Evolutionary conservation across 1,140 invertebrate species (phyloP).

Genomic region (Gonatopus flavifemur): DNA sequence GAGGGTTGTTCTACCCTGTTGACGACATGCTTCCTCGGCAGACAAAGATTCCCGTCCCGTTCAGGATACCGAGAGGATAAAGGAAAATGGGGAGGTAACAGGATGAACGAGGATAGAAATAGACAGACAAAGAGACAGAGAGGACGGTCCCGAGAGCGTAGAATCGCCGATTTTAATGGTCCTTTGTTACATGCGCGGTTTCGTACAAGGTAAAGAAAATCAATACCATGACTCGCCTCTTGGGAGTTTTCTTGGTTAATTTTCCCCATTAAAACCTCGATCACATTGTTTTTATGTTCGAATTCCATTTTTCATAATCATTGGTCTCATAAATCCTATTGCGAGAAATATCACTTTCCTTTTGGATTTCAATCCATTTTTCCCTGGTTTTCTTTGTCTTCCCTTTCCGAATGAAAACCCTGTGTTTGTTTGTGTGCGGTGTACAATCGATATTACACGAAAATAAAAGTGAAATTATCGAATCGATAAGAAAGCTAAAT

Average conservation of each 20-base stretch:
- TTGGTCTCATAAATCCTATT: no score
- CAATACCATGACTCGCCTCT: conserved; percentile 20
- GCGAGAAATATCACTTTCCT: no score
- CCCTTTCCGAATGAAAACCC: no score
- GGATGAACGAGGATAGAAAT: conserved; percentile 5
- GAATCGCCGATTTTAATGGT: conserved; percentile 34
- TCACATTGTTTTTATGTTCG: no score
- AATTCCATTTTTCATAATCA: no score
- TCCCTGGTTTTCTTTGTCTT: no score
- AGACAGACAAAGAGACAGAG: conserved; percentile 4
- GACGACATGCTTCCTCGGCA: conserved; percentile 14
- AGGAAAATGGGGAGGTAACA: background rate
- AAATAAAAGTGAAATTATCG: no score
- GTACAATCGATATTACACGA: no score
- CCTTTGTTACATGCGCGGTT: conserved; percentile 26
- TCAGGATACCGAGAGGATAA: conserved; percentile 7
- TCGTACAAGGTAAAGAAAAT: conserved; percentile 25
- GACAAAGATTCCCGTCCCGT: conserved; percentile 16
- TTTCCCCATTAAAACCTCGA: conserved; percentile 17
- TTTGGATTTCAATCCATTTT: no score
- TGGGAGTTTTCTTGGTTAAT: conserved; percentile 21
- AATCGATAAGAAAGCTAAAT: no score
- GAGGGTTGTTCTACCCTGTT: conserved; percentile 28
- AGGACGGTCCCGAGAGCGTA: conserved; percentile 18
- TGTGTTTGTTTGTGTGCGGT: no score